Base-by-base conservation (phyloP, 1,140 invertebrate genomes). In the Kradibia gibbosae region DNA sequence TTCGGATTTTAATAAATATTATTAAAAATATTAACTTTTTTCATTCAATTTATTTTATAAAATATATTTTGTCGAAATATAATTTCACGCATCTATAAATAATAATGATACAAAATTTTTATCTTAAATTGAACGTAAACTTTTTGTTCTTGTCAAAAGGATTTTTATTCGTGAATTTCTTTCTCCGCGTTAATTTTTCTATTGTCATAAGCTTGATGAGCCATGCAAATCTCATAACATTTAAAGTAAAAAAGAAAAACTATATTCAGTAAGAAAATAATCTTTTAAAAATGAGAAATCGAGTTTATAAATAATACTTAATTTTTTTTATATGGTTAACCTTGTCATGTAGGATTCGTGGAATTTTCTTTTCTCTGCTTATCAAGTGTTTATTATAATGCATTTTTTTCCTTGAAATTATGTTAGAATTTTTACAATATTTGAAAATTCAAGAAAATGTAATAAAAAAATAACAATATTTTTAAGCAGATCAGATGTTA, bases 341-440 rank as follows among this genome's bases (percentile, higher is more conserved):
- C 77, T 79, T 72, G 77, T 13, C 22, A 2, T 25, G 62, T 45
- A 39, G 31, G 50, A 75, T 70, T 22, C 31, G 17, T 42, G 42
- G n/a, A n/a, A 45, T 39, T 25, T 17, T 22, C 7, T 2, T 67
- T 22, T 65, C 0, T 8, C 25, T 67, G 22, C 34, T 79, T 79
- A 72, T 72, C 65, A n/a, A 62, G 28, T 31, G 31, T 53, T 62
- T 3, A 57, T 79, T 65, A 72, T 79, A 79, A 25, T 55, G 48
- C 36, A 34, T 71, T 79, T 79, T 70, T 79, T 53, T 48, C 77
- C 77, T 79, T 60, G 77, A 72, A 55, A 57, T 67, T 78, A 70
- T 70, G 48, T n/a, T 13, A 65, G n/a, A 34, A 36, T 34, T 34
- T 62, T 1, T 11, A 34, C 31, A 62, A 11, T 5, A 31, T 22